Conservation (phyloP, 2,888 invertebrate genomes). For the Physocephala rufipes region DNA sequence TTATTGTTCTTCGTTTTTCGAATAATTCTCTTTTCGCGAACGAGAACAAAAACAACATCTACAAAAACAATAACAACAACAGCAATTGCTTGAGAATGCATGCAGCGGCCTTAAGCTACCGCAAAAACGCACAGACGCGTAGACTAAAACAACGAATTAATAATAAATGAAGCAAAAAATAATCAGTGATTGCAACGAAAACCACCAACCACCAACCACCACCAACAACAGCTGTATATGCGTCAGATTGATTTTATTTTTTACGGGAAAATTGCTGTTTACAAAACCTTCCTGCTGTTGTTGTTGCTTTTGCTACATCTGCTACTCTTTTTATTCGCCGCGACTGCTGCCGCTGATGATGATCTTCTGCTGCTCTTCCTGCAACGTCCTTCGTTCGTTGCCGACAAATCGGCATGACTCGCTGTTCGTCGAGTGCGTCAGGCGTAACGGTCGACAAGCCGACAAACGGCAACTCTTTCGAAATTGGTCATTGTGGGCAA, state of each 20-base stretch:
- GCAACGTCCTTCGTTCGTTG: too few relatives aligned
- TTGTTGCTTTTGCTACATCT: slow-evolving; percentile 43
- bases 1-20: too few relatives aligned
- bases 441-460: too few relatives aligned
- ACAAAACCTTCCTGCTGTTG: slow-evolving; percentile 46
- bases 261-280: slow-evolving; percentile 20
- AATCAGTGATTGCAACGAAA: slow-evolving; percentile 4
- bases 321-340: slow-evolving; percentile 34
- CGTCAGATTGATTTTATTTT: background rate
- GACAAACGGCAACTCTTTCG: too few relatives aligned
- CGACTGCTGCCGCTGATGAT: background rate
- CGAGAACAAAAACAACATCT: background rate
- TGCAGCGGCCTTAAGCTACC: too few relatives aligned
- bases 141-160: background rate
- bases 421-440: too few relatives aligned
- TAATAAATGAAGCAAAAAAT: background rate
- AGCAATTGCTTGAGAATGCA: background rate
- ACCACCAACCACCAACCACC: background rate
- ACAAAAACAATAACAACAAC: background rate
- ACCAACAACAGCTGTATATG: background rate
- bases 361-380: too few relatives aligned
- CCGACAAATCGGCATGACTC: too few relatives aligned
- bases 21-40: background rate
- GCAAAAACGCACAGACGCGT: too few relatives aligned
- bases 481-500: too few relatives aligned